Conservation (phyloP, 2,888 invertebrate species). For the Automeris io region DNA sequence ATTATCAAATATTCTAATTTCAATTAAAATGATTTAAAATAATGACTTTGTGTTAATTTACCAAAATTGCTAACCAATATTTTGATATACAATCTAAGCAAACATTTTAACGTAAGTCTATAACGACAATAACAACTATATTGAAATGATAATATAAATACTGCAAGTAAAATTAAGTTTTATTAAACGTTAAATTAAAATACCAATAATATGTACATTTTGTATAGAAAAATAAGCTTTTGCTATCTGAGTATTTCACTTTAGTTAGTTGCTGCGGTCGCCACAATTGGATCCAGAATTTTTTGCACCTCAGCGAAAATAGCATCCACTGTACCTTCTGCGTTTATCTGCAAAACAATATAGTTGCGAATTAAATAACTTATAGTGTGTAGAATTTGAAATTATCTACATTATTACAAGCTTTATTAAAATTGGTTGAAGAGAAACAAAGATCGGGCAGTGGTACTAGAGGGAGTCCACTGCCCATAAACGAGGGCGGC, state of each 20-base stretch:
- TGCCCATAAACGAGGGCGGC: too few species aligned
- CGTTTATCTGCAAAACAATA: slow-evolving; percentile 81
- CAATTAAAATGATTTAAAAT: too few species aligned
- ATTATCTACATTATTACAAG: too few species aligned
- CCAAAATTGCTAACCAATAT: too few species aligned
- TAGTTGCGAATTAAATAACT: not conserved
- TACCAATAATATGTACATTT: slow-evolving; percentile 25
- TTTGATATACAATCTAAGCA: not conserved
- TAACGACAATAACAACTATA: too few species aligned
- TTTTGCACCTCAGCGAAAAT: slow-evolving; percentile 85
- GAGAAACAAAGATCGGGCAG: too few species aligned
- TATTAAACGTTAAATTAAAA: too few species aligned
- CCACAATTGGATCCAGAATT: slow-evolving; percentile 75
- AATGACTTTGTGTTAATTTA: too few species aligned
- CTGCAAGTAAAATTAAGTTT: slow-evolving; percentile 3
- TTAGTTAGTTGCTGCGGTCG: slow-evolving; percentile 9
- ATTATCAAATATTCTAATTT: too few species aligned
- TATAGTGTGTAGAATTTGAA: too few species aligned
- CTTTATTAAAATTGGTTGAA: too few species aligned
- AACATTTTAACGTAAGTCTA: not conserved
- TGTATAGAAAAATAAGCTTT: slow-evolving; percentile 10
- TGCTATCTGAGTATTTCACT: not conserved
- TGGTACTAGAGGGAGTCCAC: too few species aligned
- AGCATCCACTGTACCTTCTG: slow-evolving; percentile 84
- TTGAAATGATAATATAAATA: not conserved